A percentile compares a stretch with the other conserved stretches of the same genome.
These are phyloP conservation scores for Ochotona curzoniae DNA, from an alignment of 2,113 vertebrate genomes.

Conservation along the genomic window DNA sequence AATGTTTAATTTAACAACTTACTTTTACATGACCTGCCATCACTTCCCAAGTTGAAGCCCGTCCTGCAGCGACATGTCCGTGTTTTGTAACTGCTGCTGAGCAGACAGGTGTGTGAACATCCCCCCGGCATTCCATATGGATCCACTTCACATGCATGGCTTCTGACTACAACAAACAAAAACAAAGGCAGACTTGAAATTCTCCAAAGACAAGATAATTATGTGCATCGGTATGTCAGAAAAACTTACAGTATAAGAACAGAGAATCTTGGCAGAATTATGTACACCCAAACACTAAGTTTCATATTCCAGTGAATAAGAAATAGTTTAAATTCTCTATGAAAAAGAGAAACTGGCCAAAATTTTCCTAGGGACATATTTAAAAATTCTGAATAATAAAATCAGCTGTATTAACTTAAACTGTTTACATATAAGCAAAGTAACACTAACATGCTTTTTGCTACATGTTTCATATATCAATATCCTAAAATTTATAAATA, in stretches of 20 bases:
- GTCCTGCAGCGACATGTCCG: slow-evolving; percentile 95
- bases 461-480: neutral
- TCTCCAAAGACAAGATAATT: slow-evolving; percentile 44
- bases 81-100: slow-evolving; percentile 96
- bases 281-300: neutral
- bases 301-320: neutral
- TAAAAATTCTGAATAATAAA: neutral
- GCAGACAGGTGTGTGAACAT: slow-evolving; percentile 96
- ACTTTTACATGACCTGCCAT: slow-evolving; percentile 98
- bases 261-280: neutral
- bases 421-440: neutral
- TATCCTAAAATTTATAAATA: neutral
- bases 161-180: slow-evolving; percentile 88
- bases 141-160: slow-evolving; percentile 94
- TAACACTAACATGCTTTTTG: neutral
- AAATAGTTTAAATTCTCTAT: neutral
- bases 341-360: neutral
- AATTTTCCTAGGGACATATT: neutral
- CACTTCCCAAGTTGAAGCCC: slow-evolving; percentile 93
- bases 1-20: slow-evolving; percentile 84
- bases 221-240: slow-evolving; percentile 38
- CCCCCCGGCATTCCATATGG: slow-evolving; percentile 92
- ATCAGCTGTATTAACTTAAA: slow-evolving; percentile 16
- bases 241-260: slow-evolving; percentile 21
- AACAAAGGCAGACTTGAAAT: slow-evolving; percentile 73